phyloP scores from a whole-genome alignment of 2,113 vertebrate species.

The Podarcis raffonei region DNA sequence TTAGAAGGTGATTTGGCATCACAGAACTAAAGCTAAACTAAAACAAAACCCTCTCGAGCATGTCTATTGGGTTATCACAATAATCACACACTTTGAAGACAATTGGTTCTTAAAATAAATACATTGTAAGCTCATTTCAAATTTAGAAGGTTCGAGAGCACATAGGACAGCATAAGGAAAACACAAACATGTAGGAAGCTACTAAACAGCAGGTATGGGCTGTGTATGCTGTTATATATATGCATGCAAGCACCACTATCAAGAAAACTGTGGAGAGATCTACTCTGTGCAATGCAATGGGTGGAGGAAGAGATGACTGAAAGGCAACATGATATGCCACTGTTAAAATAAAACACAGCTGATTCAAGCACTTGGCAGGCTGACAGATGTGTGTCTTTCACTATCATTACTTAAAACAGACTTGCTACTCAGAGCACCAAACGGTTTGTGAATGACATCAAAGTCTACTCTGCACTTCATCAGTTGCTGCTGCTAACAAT shows the following conservation, averaged over 20 bases:
- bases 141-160: background rate
- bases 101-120: background rate
- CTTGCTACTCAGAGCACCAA: background rate
- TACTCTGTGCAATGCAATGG: background rate
- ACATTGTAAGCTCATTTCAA: background rate
- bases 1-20: background rate
- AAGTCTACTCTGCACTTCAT: background rate
- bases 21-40: background rate
- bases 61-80: background rate
- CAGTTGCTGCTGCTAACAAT: background rate
- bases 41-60: accelerated
- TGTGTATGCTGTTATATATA: background rate
- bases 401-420: background rate
- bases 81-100: background rate
- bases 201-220: background rate
- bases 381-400: background rate
- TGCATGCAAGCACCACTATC: background rate
- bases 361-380: background rate
- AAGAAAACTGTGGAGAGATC: background rate
- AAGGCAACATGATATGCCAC: background rate
- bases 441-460: background rate
- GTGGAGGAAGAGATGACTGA: background rate
- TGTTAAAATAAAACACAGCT: slow-evolving; percentile 8
- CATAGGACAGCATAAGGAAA: background rate
- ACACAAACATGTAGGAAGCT: background rate